Base-by-base conservation (phyloP, 2,888 invertebrate genomes). In the Drosophila parthenogenetica region DNA sequence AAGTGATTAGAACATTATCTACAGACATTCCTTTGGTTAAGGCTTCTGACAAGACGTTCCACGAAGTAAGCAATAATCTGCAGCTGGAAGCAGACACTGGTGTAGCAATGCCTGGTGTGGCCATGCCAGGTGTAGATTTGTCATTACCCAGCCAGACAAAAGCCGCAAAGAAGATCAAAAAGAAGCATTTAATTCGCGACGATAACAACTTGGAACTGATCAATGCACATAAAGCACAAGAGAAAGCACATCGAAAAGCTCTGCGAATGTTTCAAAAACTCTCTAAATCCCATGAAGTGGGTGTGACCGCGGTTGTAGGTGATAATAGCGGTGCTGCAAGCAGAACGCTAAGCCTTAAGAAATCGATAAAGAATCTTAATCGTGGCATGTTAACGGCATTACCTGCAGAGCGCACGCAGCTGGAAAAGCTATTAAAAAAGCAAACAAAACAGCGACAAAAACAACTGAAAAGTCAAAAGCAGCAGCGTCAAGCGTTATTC, bases 221-320 rank as follows among this genome's bases (percentile, higher is more conserved):
- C 17, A 29, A 32, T 22, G 13, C 13, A 10, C 73, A 19, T 32
- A 89, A 81, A 29, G 73, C 70, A 39, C 60, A 73, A 4, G 90
- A 90, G 2, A 91, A 90, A 64, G 81, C 85, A 0, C 87, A 90
- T 3, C 74, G 87, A 1, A 91, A 89, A 59, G 81, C 87, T 3
- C 68, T 91, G 7, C 91, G 90, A 80, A 85, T 90, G 53, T 69
- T 81, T 22, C 91, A 91, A 57, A 91, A 90, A 61, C 65, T 84
- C 5, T 55, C 79, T 5, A 86, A 77, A 19, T 72, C 11, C 42
- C 62, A 73, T 19, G 39, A 19, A 5, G 58, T 69, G 1, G n/a
- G 39, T 7, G 48, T 29, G 8, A 8, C 8, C 2, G 8, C 29
- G 25, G 42, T 22, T 7, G 58, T 69, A 1, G n/a, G 42, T 4